Percentiles rank a stretch among this genome's conserved stretches.
phyloP scores from a whole-genome alignment of 1,140 invertebrate genomes.

The Micrasema minimum region DNA sequence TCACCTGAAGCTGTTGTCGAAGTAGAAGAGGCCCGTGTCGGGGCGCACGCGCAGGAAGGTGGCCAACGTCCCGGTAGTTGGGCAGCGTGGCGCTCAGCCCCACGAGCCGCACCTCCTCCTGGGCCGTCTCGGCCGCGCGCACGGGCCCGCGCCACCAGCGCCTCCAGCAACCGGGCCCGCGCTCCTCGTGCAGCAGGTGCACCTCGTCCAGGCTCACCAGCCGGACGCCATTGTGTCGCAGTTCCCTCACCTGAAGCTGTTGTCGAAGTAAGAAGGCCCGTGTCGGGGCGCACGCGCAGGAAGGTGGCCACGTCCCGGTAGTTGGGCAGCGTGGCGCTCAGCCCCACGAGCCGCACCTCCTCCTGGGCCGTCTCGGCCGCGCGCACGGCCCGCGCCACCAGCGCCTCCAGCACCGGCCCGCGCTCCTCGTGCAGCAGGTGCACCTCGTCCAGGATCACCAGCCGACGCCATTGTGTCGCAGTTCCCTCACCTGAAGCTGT shows the following conservation, averaged over 20 bases:
- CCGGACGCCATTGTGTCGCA: too few species aligned
- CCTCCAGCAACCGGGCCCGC: conserved; percentile 97
- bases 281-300: too few species aligned
- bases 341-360: conserved; percentile 94
- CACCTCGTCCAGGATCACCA: conserved; percentile 99
- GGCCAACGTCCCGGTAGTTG: conserved; percentile 98
- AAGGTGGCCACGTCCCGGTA: too few species aligned
- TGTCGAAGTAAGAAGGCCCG: too few species aligned
- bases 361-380: conserved; percentile 95
- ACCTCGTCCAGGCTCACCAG: conserved; percentile 99
- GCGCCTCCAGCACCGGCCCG: conserved; percentile 95
- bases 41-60: conserved; percentile 92
- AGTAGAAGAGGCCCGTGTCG: conserved; percentile 94
- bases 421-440: conserved; percentile 98
- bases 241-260: too few species aligned
- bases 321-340: conserved; percentile 97
- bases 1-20: conserved; percentile 93
- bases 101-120: conserved; percentile 95
- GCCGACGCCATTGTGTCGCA: conserved; percentile 64
- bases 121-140: conserved; percentile 92
- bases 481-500: conserved; percentile 79
- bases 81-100: conserved; percentile 97
- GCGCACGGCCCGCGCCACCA: conserved; percentile 94
- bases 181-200: conserved; percentile 97
- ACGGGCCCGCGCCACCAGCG: conserved; percentile 96